Conservation (phyloP, 2,888 invertebrate genomes). For the Leptura quadrifasciata region DNA sequence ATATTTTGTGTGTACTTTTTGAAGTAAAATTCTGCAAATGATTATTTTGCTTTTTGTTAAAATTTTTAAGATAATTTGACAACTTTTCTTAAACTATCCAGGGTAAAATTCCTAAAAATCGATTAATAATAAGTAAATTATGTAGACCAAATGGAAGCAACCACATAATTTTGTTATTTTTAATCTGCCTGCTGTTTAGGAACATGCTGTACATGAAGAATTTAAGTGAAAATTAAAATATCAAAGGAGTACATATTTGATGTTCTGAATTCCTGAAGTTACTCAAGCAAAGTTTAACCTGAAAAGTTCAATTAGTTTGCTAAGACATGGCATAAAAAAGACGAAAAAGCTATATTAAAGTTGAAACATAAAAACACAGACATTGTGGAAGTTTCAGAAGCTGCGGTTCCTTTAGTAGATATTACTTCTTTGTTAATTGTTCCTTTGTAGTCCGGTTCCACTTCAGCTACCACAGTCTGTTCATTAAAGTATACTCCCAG, state of each 20-base stretch:
- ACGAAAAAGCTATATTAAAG: conserved; percentile 61
- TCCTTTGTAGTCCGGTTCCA: conserved; percentile 71
- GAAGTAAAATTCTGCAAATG: no score
- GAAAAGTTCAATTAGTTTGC: conserved; percentile 54
- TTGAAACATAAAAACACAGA: conserved; percentile 64
- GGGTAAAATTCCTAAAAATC: no score
- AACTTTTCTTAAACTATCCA: no score
- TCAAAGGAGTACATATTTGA: conserved; percentile 29
- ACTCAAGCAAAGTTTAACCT: conserved; percentile 38
- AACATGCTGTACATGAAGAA: background rate
- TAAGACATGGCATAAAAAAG: conserved; percentile 44
- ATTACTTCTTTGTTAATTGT: conserved; percentile 73
- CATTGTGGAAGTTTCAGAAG: conserved; percentile 66
- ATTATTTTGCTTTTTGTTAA: no score
- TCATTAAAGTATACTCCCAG: conserved; percentile 69
- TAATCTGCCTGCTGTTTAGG: background rate
- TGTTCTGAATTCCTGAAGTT: conserved; percentile 22
- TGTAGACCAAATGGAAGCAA: no score
- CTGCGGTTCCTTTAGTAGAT: conserved; percentile 70
- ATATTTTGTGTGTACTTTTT: no score
- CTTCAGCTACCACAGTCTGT: conserved; percentile 69
- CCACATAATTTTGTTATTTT: background rate
- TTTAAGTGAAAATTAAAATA: conserved; percentile 8
- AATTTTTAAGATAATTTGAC: no score
- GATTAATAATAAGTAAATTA: no score